These are phyloP conservation scores for Drosophila nr. fundita DNA, from an alignment of 2,888 invertebrate genomes.

Conservation along the genomic window DNA sequence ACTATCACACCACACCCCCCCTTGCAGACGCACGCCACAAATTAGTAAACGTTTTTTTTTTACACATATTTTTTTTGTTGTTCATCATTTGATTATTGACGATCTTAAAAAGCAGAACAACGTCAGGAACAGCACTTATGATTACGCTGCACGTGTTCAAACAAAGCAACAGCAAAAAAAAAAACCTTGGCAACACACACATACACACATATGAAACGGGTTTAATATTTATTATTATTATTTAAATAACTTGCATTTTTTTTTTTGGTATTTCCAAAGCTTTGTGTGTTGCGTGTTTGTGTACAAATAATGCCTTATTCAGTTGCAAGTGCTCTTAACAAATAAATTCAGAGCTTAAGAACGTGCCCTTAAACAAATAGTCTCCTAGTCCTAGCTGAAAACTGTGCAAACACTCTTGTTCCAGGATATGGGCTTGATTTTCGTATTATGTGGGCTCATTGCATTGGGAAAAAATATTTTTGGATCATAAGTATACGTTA, in stretches of 20 bases:
- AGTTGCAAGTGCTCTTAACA: not conserved
- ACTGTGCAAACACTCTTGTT: not conserved
- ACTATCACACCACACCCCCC: not conserved
- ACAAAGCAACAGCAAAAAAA: conserved; percentile 46
- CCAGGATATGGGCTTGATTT: not conserved
- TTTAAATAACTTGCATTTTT: not conserved
- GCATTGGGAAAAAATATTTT: not conserved
- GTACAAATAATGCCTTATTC: not conserved
- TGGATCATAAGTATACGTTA: not conserved
- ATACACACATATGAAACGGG: not conserved
- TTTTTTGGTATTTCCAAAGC: not conserved
- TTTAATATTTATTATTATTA: not conserved
- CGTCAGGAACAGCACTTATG: conserved; percentile 30
- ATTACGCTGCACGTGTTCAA: conserved; percentile 66
- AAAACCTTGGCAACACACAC: conserved; percentile 10
- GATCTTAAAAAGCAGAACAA: conserved; percentile 29
- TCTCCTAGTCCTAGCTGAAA: not conserved
- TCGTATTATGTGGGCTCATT: not conserved
- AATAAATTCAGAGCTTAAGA: no score
- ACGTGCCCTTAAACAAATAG: not conserved
- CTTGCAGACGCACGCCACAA: conserved; percentile 31
- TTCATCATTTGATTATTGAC: conserved; percentile 66
- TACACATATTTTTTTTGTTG: conserved; percentile 42
- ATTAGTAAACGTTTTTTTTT: conserved; percentile 47
- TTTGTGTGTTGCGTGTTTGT: not conserved